Base-by-base conservation (phyloP, 2,888 invertebrate genomes). In the Paralinhomoeus sp. region DNA sequence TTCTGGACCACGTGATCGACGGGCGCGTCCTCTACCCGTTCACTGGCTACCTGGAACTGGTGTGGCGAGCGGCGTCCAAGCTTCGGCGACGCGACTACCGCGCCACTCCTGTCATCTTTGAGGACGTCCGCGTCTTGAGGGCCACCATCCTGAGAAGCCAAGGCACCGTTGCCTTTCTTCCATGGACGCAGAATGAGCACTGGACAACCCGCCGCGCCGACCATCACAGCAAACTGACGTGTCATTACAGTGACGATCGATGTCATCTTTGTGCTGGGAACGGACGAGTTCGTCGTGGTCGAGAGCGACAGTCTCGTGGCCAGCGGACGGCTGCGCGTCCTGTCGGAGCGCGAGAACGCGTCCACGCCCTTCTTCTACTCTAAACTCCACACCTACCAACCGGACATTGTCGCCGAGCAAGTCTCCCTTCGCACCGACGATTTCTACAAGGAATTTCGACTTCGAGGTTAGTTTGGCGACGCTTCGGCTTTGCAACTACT, bases 11-110 rank as follows among this genome's bases (percentile, higher is more conserved):
- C 63, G 71, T 75, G 15, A 77, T 87, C 48, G 84, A 87, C 63
- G 81, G 84, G 24, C 74, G 89, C 58, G 73, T 87, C 41, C 70
- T 91, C 22, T 91, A 78, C 54, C 85, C 85, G 1, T 84, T 84
- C 0, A 80, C 81, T 1, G 77, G 77, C 12, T 12, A 27, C 12
- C 27, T 27, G 27, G 27, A 27, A 12, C 5, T 27, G 7, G 27
- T 12, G 7, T 27, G 27, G 27, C 5, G 27, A 12, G 27, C 27
- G 7, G 27, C 27, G 12, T 27, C 7, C 12, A 9, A 5, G 27
- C 7, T 27, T 5, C 27, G 27, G 7, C 27, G 27, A 9, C 27
- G 5, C 7, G 7, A 27, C 12, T 27, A 27, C 27, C 27, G 7
- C 7, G 7, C 5, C 7, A 27, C 27, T 9, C 7, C 27, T 27